Base-by-base conservation (phyloP, 35 echinoderm and acorn worm genomes). In the Heliocidaris tuberculata region DNA sequence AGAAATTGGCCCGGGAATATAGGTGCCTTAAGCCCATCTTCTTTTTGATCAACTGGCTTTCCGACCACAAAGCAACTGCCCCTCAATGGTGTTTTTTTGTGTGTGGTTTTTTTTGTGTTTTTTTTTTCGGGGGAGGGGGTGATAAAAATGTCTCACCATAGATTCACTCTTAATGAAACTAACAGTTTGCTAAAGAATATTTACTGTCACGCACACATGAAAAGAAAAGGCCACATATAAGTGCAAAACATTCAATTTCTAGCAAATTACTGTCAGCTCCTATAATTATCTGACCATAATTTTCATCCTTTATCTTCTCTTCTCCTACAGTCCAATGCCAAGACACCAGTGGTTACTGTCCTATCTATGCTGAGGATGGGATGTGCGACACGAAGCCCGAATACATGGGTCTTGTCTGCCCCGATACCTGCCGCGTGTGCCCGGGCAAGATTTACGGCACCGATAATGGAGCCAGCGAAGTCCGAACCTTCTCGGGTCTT, bases 291-390 rank as follows among this genome's bases (percentile, higher is more conserved):
- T 10, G 12, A 13, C 7, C 50, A 19, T 24, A 21, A 70, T 2
- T 50, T 27, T 27, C 8, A 56, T 54, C 27, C 13, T 92, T 13
- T 30, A 24, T 54, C 29, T 92, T 27, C 24, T 56, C 49, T 92
- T 92, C 49, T 54, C 17, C n/a, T 54, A 13, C 90, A 92, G 90
- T 29, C 15, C 48, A 92, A 54, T 92, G 90, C 11, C 90, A 92
- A 30, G 90, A 92, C 90, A 50, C 90, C 48, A 92, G 48, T 48
- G 90, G 47, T 30, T 50, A 92, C 90, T 92, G 90, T 48, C 27
- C 90, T 30, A 52, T 92, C 48, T 92, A 50, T 48, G 9, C 8
- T 7, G 42, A 48, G 9, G n/a, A 50, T 11, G 90, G 90, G n/a
- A 92, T 92, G 90, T 92, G 90, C 90, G 90, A 92, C 27, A 16